phyloP scores from a whole-genome alignment of 2,888 invertebrate genomes.

The Lydus trimaculatus region DNA sequence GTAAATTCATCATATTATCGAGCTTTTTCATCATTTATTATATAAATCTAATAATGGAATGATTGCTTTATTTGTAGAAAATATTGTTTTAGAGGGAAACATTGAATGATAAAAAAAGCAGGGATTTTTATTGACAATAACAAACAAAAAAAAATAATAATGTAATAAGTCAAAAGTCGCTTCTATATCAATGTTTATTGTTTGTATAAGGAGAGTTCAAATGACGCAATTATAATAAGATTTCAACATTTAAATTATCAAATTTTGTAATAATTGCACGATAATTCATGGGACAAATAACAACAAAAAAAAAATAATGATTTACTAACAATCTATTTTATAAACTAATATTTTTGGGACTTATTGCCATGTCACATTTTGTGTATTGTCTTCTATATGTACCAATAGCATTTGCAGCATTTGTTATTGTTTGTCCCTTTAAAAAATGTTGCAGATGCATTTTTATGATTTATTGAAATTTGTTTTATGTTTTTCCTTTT shows the following conservation, averaged over 20 bases:
- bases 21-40: too few species aligned
- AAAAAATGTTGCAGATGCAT: slow-evolving; percentile 1
- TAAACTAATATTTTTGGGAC: slow-evolving; percentile 3
- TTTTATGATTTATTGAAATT: neutral
- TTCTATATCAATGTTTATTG: neutral
- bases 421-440: slow-evolving; percentile 8
- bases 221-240: neutral
- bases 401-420: neutral
- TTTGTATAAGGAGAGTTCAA: neutral
- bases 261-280: slow-evolving; percentile 2
- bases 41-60: too few species aligned
- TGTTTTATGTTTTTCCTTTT: slow-evolving; percentile 41
- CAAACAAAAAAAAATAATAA: neutral
- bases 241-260: slow-evolving; percentile 3
- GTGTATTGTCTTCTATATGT: neutral
- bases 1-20: neutral
- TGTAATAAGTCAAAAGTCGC: slow-evolving; percentile 4
- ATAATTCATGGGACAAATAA: slow-evolving; percentile 3
- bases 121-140: neutral
- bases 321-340: neutral
- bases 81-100: neutral
- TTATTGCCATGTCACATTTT: neutral
- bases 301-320: neutral
- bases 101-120: too few species aligned
- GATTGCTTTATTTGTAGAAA: neutral